phyloP scores from a whole-genome alignment of 1,140 invertebrate genomes.

The Orchesella cincta region DNA sequence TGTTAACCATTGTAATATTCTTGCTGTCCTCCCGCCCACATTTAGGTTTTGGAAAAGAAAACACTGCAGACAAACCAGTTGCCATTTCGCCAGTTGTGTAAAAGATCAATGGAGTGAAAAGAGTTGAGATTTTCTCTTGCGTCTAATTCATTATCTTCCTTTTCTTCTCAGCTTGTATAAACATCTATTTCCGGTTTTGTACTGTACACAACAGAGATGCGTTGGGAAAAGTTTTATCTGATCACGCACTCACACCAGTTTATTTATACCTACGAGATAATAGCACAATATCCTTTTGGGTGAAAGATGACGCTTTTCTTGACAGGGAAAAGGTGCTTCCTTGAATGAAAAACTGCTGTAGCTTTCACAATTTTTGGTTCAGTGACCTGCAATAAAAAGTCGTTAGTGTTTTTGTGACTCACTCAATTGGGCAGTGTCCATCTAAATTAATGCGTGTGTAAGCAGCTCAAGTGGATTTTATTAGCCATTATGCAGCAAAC shows the following conservation, averaged over 20 bases:
- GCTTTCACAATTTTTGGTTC: not conserved
- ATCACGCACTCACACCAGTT: conserved; percentile 3
- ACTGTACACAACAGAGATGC: not conserved
- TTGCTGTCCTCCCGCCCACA: not conserved
- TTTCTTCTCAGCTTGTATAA: not conserved
- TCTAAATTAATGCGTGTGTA: too few species aligned
- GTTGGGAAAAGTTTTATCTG: conserved; percentile 9
- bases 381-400: not conserved
- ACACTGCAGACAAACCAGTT: not conserved
- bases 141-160: not conserved
- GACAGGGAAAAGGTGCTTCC: not conserved
- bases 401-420: too few species aligned
- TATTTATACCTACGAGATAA: conserved; percentile 14
- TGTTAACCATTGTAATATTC: conserved; percentile 25
- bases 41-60: not conserved
- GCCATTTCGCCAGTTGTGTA: not conserved
- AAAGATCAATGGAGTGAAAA: not conserved
- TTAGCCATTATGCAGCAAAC: too few species aligned
- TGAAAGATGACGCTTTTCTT: not conserved
- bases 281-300: not conserved
- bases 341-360: not conserved
- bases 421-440: too few species aligned
- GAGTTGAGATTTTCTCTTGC: conserved; percentile 2
- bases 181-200: not conserved
- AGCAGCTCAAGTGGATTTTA: too few species aligned